Evolutionary conservation across 2,888 invertebrate genomes (phyloP), one percentile per base, ranked within the genome.

Genomic region (Smittia sp.): DNA sequence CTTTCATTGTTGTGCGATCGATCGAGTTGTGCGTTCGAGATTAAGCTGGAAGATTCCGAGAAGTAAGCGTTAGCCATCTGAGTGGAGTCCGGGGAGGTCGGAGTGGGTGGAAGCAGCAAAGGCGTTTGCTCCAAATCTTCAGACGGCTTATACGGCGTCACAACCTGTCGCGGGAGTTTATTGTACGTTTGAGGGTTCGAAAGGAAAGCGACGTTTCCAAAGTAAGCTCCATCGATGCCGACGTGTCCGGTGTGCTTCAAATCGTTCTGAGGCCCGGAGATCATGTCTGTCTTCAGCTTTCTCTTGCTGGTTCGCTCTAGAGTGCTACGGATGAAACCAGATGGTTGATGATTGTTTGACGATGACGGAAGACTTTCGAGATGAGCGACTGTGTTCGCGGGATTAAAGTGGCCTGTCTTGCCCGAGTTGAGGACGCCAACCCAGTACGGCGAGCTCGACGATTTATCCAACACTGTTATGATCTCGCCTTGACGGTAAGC

Each of bases 191-290:
- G 82, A 1, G 82, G 79, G 75, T 80, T 82, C 63, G 82, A 82
- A 18, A 88, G 79, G 77, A 88, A 87, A 1, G 87, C 85, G 75
- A 99, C 89, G 81, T 99, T 96, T 1, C 98, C 98, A 82, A 99
- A 99, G 80, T 94, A 94, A 27, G 96, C 95, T 0, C 98, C 98
- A 81, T 99, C 98, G 58, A 96, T 86, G 0, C 98, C 98, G 11
- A 99, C 95, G 81, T 99, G 99, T 0, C 89, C 86, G 0, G 96
- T 98, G 81, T 99, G 99, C 79, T 96, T 94, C 20, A 98, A 88
- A 81, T 98, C 98, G 46, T 96, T 96, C 81, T 98, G 96, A 0
- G 99, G 98, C 75, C 93, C 90, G 66, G 97, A 96, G 79, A 98
- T 99, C 96, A 97, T 95, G 80, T 92, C 93, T 7, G 93, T 89